Percentiles rank a stretch among this genome's conserved stretches.
phyloP scores from a whole-genome alignment of 2,888 invertebrate genomes.

The Euclidia mi region DNA sequence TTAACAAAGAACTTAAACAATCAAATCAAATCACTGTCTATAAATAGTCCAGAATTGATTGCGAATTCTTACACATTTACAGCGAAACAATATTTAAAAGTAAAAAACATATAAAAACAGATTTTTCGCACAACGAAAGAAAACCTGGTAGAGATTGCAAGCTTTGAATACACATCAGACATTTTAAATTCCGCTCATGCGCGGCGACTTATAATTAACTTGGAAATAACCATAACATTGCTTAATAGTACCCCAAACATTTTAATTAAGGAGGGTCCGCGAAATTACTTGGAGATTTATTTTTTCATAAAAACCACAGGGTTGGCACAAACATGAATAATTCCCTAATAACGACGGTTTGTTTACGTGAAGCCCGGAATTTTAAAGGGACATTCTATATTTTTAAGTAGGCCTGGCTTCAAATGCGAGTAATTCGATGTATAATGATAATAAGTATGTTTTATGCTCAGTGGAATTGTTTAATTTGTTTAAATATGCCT shows the following conservation, averaged over 20 bases:
- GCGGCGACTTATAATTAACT: constrained; percentile 20
- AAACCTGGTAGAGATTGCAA: too few relatives aligned
- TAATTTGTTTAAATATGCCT: neutral
- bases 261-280: constrained; percentile 15
- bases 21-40: too few relatives aligned
- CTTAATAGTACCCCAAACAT: constrained; percentile 48
- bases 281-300: constrained; percentile 29
- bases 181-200: constrained; percentile 29
- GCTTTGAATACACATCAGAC: too few relatives aligned
- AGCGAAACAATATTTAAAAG: too few relatives aligned
- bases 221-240: constrained; percentile 27
- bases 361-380: constrained; percentile 45
- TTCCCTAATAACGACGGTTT: constrained; percentile 46
- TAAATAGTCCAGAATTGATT: too few relatives aligned
- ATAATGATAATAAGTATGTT: constrained; percentile 37
- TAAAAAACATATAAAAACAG: too few relatives aligned
- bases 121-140: too few relatives aligned
- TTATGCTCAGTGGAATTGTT: constrained; percentile 14
- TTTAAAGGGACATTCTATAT: constrained; percentile 36
- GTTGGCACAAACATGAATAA: constrained; percentile 56
- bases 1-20: too few relatives aligned
- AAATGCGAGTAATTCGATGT: constrained; percentile 41
- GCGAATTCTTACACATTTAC: too few relatives aligned
- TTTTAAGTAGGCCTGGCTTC: constrained; percentile 40
- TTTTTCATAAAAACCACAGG: constrained; percentile 48